These are phyloP conservation scores for Odontophorus gujanensis DNA, from an alignment of 2,113 vertebrate species.

Conservation along the genomic window DNA sequence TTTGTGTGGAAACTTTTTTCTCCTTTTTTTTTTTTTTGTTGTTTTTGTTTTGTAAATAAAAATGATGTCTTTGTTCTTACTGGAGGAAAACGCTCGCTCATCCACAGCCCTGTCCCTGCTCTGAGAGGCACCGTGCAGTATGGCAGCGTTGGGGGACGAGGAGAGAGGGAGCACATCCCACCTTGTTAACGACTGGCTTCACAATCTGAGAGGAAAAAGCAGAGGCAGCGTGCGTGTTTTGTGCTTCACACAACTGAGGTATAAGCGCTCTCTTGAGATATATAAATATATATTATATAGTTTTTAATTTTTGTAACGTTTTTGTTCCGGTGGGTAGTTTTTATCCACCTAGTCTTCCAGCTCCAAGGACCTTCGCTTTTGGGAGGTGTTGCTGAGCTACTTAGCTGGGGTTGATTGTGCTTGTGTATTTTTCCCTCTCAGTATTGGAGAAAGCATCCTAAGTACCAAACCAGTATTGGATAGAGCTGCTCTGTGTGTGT, in stretches of 20 bases:
- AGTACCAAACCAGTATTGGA: constrained; percentile 59
- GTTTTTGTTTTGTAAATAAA: constrained; percentile 70
- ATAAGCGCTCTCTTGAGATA: not conserved
- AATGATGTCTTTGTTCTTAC: constrained; percentile 81
- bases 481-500: not conserved
- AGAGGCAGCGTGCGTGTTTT: not conserved
- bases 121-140: constrained; percentile 49
- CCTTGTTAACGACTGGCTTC: not conserved
- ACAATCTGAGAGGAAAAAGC: not conserved
- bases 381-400: constrained; percentile 47
- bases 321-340: constrained; percentile 28
- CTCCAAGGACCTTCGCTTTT: constrained; percentile 59
- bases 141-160: not conserved
- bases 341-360: constrained; percentile 53
- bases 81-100: constrained; percentile 70
- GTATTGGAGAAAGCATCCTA: constrained; percentile 27
- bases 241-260: not conserved
- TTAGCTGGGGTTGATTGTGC: not conserved
- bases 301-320: not conserved
- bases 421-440: constrained; percentile 31
- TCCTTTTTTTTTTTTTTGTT: constrained; percentile 3
- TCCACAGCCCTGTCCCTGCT: constrained; percentile 64
- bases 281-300: constrained; percentile 36
- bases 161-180: not conserved
- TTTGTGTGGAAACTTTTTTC: constrained; percentile 82